phyloP scores from a whole-genome alignment of 2,797 vertebrate genomes.

The Otus scops region DNA sequence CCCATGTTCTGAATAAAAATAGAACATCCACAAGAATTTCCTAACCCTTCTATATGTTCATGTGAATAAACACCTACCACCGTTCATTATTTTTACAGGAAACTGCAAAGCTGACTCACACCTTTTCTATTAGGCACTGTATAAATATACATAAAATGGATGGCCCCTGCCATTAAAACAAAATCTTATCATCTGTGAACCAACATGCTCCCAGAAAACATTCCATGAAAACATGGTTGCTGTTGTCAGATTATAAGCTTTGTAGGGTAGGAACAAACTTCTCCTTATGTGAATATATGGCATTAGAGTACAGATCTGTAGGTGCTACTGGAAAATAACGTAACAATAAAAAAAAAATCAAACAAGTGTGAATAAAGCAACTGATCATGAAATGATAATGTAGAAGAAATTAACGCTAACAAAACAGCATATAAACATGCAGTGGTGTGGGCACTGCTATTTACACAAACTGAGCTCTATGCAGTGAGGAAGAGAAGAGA shows the following conservation, averaged over 20 bases:
- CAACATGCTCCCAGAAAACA: background rate
- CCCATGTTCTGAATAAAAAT: background rate
- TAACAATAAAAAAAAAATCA: background rate
- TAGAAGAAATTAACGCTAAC: background rate
- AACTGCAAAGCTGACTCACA: background rate
- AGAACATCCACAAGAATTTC: background rate
- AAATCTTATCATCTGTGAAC: background rate
- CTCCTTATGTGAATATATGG: background rate
- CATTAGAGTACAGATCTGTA: background rate
- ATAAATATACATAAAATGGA: background rate
- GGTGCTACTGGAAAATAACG: background rate
- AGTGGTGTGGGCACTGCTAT: background rate
- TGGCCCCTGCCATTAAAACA: background rate
- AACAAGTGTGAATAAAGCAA: background rate
- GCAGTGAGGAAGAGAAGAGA: background rate
- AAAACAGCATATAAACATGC: background rate
- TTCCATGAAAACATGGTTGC: background rate
- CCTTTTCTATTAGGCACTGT: background rate
- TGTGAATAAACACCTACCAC: background rate
- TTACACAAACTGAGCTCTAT: background rate
- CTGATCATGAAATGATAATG: background rate
- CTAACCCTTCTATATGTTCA: background rate
- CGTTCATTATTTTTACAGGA: background rate
- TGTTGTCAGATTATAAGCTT: background rate
- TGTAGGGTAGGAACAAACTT: background rate